Percentiles rank a stretch among this genome's conserved stretches.
These are phyloP conservation scores for Cancer borealis DNA, from an alignment of 2,888 invertebrate species.

Conservation along the genomic window DNA sequence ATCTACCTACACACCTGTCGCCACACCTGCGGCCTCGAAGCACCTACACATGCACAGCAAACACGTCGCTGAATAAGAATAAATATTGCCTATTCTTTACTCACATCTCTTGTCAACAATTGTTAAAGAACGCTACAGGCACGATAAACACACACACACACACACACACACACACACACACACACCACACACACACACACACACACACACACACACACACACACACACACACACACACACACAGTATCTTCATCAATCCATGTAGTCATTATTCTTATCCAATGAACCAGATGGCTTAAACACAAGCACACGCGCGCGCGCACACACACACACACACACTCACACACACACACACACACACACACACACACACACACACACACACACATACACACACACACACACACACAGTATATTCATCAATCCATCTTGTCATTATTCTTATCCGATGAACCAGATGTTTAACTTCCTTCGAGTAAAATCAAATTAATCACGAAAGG, in stretches of 20 bases:
- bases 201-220: conserved; percentile 28
- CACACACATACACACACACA: too few relatives aligned
- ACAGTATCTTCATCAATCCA: background rate
- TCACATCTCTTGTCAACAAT: background rate
- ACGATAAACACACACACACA: conserved; percentile 15
- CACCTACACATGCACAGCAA: background rate
- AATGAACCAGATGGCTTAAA: too few relatives aligned
- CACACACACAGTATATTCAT: too few relatives aligned
- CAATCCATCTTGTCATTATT: background rate
- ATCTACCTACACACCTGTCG: background rate
- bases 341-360: too few relatives aligned
- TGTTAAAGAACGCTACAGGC: background rate
- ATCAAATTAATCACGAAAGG: too few relatives aligned
- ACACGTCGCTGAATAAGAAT: background rate
- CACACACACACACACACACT: too few relatives aligned
- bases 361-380: too few relatives aligned
- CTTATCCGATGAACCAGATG: background rate
- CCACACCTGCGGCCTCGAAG: background rate
- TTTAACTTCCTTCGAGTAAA: too few relatives aligned
- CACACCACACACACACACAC: conserved; percentile 24
- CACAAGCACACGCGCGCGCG: too few relatives aligned
- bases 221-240: conserved; percentile 40
- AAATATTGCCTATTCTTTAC: background rate
- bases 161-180: conserved; percentile 26
- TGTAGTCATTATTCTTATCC: too few relatives aligned